phyloP scores from a whole-genome alignment of 2,113 vertebrate genomes.

The Corythoichthys intestinalis region DNA sequence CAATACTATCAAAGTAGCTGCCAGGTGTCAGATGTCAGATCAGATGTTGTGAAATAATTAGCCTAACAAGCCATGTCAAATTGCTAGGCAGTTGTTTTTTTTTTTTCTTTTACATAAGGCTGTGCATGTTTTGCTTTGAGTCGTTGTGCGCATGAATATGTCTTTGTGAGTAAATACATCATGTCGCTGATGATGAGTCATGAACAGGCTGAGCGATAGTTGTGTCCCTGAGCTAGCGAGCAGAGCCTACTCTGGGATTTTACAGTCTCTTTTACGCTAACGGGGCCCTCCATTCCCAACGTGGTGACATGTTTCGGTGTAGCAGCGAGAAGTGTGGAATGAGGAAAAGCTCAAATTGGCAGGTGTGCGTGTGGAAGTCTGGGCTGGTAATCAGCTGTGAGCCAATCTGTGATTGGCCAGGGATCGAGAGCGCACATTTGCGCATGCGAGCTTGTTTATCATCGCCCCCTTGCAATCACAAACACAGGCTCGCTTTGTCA shows the following conservation, averaged over 20 bases:
- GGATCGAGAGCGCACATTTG: constrained; percentile 37
- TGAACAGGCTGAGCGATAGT: constrained; percentile 39
- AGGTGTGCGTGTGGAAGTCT: constrained; percentile 30
- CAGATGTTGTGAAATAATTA: too few species aligned
- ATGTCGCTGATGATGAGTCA: constrained; percentile 59
- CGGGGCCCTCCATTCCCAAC: constrained; percentile 38
- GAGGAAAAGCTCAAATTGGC: constrained; percentile 50
- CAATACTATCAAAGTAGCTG: too few species aligned
- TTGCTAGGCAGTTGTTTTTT: constrained; percentile 25
- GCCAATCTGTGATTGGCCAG: constrained; percentile 48
- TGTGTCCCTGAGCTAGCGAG: constrained; percentile 30
- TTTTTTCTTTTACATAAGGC: constrained; percentile 21
- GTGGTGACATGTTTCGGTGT: constrained; percentile 51
- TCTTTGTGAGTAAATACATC: constrained; percentile 43
- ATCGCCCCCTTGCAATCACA: constrained; percentile 28
- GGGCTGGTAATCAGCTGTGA: constrained; percentile 53
- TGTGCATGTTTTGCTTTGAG: constrained; percentile 30
- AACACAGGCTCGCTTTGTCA: constrained; percentile 13
- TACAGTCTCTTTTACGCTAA: constrained; percentile 20
- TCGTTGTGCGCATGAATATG: constrained; percentile 17
- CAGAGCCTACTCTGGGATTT: constrained; percentile 31
- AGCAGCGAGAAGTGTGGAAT: constrained; percentile 25
- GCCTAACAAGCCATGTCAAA: constrained; percentile 24
- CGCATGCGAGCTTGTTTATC: constrained; percentile 25
- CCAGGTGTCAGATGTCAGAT: background rate